A percentile compares a stretch with the other conserved stretches of the same genome.
These are phyloP conservation scores for Iselma pallidipennis DNA, from an alignment of 2,888 invertebrate genomes.

Conservation along the genomic window DNA sequence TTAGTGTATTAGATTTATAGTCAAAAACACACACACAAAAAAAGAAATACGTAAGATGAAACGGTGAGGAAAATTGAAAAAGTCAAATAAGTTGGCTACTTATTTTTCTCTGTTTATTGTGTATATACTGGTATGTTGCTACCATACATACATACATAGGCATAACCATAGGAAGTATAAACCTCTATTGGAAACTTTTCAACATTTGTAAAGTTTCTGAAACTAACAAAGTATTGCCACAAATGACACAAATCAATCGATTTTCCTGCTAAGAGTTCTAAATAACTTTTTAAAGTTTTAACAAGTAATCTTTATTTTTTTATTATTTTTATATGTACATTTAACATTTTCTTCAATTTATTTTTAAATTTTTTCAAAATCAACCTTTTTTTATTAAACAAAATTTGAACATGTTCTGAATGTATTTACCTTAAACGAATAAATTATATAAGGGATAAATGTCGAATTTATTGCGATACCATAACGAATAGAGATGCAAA, in stretches of 20 bases:
- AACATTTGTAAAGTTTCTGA: neutral
- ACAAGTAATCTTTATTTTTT: neutral
- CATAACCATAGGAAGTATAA: too few species aligned
- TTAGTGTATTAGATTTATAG: neutral
- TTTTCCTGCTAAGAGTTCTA: neutral
- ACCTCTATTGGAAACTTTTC: neutral
- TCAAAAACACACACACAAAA: too few species aligned
- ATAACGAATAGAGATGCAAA: neutral
- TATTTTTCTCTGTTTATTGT: conserved; percentile 1
- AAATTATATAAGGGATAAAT: neutral
- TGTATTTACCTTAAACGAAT: neutral
- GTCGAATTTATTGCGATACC: neutral
- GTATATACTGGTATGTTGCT: conserved; percentile 14
- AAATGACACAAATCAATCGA: neutral
- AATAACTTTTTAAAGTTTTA: neutral
- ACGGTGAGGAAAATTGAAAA: conserved; percentile 10
- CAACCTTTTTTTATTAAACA: neutral
- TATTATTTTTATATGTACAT: neutral
- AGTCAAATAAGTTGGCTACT: conserved; percentile 10
- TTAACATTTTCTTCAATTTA: too few species aligned
- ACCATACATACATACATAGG: conserved; percentile 16
- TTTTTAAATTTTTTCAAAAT: too few species aligned
- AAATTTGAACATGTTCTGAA: neutral
- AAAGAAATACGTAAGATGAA: neutral
- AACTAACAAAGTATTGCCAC: neutral